Base-by-base conservation (phyloP, 2,888 invertebrate species). In the Altica lythri region DNA sequence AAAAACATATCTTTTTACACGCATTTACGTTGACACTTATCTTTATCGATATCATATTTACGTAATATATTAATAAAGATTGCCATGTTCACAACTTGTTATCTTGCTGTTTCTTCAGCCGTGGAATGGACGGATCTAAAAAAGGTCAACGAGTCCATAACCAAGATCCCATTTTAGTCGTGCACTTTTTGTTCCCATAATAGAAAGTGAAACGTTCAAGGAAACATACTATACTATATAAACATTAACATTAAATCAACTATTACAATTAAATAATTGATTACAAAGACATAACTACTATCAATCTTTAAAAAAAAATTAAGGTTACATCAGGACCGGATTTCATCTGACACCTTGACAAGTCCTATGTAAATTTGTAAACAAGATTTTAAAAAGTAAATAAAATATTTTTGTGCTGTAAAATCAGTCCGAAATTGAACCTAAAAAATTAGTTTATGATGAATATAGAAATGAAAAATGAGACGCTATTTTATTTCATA, bases 211-310 rank as follows among this genome's bases (percentile, higher is more conserved):
- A 53, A 22, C 38, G 48, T 59, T 59, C 58, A 59, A 59, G 58
- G 58, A 59, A 59, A 57, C 30, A 17, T 40, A 53, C 46, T 29
- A 54, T n/a, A n/a, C n/a, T n/a, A n/a, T n/a, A n/a, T 44, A 37
- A 49, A 47, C 43, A 55, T 55, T 49, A 38, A 46, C 47, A 53
- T 53, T 53, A 58, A 25, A 46, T 53, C 37, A 30, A 55, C 44
- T 45, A 56, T 54, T 54, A 56, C 56, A 59, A 59, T 59, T 57
- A 60, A 54, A 53, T 61, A 57, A 61, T 52, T 58, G 54, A 51
- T 60, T 53, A 57, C 52, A 61, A 57, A 56, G 60, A 61, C 60
- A 59, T 57, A 61, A 62, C 60, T 55, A 51, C 55, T 60, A 56
- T 59, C 57, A 60, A 55, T 55, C 50, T 37, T 53, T 55, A 25